Percentiles rank a stretch among this genome's conserved stretches.
Conservation (phyloP, 2,113 vertebrate species). For the Gopherus flavomarginatus region DNA sequence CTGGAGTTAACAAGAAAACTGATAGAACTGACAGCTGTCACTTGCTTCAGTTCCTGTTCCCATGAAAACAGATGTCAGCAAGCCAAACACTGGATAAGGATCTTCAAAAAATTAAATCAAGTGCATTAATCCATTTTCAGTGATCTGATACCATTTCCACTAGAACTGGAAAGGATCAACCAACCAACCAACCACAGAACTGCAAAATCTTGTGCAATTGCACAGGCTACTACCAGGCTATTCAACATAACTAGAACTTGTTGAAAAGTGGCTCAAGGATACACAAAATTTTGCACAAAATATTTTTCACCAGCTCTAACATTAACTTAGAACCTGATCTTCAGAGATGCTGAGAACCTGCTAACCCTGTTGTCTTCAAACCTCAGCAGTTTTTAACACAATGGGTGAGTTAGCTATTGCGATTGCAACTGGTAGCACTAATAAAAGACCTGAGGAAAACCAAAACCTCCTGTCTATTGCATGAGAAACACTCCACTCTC, state of each 20-base stretch:
- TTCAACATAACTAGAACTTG: not conserved
- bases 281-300: not conserved
- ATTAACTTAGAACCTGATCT: not conserved
- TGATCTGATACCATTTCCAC: not conserved
- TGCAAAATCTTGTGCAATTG: not conserved
- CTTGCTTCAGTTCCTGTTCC: slow-evolving; percentile 41
- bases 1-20: not conserved
- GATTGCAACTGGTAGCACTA: not conserved
- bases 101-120: not conserved
- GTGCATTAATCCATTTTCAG: not conserved
- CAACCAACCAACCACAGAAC: not conserved
- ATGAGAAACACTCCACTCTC: not conserved
- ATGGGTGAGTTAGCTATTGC: not conserved
- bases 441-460: not conserved
- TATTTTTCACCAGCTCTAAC: not conserved
- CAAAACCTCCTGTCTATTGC: not conserved
- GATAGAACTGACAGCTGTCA: not conserved
- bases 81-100: slow-evolving; percentile 25
- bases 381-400: not conserved
- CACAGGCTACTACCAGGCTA: not conserved
- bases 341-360: not conserved
- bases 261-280: not conserved
- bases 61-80: slow-evolving; percentile 39
- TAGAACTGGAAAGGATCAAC: not conserved
- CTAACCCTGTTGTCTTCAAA: not conserved